These are phyloP conservation scores for Acleris cristana DNA, from an alignment of 2,888 invertebrate genomes.

Conservation along the genomic window DNA sequence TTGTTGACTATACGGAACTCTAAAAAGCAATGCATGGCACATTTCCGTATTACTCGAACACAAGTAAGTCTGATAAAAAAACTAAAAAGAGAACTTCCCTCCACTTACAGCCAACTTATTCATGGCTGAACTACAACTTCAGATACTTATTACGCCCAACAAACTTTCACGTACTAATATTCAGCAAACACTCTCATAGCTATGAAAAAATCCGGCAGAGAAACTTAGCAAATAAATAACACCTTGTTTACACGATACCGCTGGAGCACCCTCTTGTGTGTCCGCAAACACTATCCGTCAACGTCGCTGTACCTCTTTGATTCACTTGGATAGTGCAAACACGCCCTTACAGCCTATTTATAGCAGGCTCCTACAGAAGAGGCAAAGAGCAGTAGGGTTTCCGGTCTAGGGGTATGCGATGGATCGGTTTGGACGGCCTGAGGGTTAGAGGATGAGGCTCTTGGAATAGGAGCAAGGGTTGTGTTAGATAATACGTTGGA, in stretches of 20 bases:
- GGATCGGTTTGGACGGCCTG: not conserved
- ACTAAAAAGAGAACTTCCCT: slow-evolving; percentile 1
- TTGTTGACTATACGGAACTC: no score
- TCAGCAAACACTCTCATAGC: slow-evolving; percentile 29
- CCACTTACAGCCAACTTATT: slow-evolving; percentile 21
- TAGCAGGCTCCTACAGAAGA: slow-evolving; percentile 25
- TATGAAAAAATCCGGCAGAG: slow-evolving; percentile 30
- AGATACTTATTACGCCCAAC: slow-evolving; percentile 20
- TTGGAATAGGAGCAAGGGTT: no score
- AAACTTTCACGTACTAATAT: slow-evolving; percentile 26
- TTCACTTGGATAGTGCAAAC: slow-evolving; percentile 47
- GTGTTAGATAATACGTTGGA: no score
- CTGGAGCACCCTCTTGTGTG: slow-evolving; percentile 41
- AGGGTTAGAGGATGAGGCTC: no score
- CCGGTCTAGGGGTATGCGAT: not conserved
- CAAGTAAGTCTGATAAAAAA: no score
- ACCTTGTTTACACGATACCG: slow-evolving; percentile 44
- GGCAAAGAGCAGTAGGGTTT: slow-evolving; percentile 28
- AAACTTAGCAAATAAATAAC: slow-evolving; percentile 44
- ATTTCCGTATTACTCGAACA: no score
- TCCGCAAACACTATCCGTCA: slow-evolving; percentile 56
- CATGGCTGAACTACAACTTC: slow-evolving; percentile 12
- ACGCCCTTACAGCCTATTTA: slow-evolving; percentile 43
- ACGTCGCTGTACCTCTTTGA: slow-evolving; percentile 46
- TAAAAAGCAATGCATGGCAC: no score